Percentiles rank a stretch among this genome's conserved stretches.
Conservation (phyloP, 2,113 vertebrate species). For the Tonatia bakeri region DNA sequence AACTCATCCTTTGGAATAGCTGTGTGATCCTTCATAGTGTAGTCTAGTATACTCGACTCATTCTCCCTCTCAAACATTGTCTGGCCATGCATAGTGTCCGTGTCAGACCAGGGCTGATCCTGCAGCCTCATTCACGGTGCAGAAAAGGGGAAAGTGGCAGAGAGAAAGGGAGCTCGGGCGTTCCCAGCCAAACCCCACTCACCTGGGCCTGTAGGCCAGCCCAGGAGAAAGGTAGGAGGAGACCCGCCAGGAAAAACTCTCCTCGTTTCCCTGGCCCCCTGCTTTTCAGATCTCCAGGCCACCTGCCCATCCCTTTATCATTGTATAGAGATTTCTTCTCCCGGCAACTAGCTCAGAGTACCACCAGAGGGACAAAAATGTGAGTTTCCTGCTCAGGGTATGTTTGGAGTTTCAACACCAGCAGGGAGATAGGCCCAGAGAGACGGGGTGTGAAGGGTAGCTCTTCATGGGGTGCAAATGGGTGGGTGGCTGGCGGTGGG, state of each 20-base stretch:
- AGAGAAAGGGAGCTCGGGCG: too few relatives aligned
- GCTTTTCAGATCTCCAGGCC: neutral
- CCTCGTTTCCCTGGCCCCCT: neutral
- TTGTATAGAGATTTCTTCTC: neutral
- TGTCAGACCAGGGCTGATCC: neutral
- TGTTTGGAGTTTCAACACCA: neutral
- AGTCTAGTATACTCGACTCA: neutral
- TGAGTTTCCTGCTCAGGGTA: neutral
- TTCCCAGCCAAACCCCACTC: neutral
- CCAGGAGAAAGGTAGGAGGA: neutral
- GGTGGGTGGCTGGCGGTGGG: too few relatives aligned
- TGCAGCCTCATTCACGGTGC: neutral
- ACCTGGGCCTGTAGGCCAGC: neutral
- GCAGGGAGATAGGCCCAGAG: neutral
- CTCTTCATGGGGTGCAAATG: fast-evolving
- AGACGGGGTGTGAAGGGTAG: neutral
- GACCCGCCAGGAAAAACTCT: neutral
- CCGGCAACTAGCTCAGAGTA: neutral
- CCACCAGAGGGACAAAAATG: neutral
- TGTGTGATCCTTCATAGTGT: neutral
- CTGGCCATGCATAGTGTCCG: neutral
- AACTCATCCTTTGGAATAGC: neutral
- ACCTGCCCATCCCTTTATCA: neutral
- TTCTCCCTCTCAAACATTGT: neutral
- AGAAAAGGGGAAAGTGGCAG: too few relatives aligned